Conservation (phyloP, 2,113 vertebrate genomes). For the Hyla sarda region DNA sequence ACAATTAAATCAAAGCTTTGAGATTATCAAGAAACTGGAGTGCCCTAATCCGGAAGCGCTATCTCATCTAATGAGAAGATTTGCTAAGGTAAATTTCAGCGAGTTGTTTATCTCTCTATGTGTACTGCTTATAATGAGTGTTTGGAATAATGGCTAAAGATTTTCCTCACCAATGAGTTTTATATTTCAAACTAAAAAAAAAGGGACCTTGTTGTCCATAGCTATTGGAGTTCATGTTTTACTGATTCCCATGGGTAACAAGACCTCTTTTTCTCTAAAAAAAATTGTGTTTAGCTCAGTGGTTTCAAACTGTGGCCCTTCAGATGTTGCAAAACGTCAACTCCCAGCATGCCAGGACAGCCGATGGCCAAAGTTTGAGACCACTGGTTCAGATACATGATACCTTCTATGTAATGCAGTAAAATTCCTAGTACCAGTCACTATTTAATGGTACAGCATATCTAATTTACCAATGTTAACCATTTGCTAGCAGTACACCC, state of each 20-base stretch:
- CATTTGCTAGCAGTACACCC: not conserved
- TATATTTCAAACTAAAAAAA: not conserved
- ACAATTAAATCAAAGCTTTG: slow-evolving; percentile 98
- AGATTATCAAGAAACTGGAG: slow-evolving; percentile 97
- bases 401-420: no score
- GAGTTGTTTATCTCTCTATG: not conserved
- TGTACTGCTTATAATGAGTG: not conserved
- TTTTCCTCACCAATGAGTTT: no score
- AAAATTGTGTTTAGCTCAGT: no score
- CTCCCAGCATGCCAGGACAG: no score
- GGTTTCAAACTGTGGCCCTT: no score
- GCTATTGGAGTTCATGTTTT: not conserved
- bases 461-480: not conserved
- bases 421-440: no score
- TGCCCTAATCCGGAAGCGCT: slow-evolving; percentile 97
- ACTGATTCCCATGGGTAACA: not conserved
- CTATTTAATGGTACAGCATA: not conserved
- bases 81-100: slow-evolving; percentile 86
- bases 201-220: not conserved
- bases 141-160: no score
- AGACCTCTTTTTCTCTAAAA: not conserved
- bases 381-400: no score
- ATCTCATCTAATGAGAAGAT: slow-evolving; percentile 96
- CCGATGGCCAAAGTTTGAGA: no score
- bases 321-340: no score